A percentile compares a stretch with the other conserved stretches of the same genome.
Conservation (phyloP, 2,797 vertebrate genomes). For the Myotis planiceps region DNA sequence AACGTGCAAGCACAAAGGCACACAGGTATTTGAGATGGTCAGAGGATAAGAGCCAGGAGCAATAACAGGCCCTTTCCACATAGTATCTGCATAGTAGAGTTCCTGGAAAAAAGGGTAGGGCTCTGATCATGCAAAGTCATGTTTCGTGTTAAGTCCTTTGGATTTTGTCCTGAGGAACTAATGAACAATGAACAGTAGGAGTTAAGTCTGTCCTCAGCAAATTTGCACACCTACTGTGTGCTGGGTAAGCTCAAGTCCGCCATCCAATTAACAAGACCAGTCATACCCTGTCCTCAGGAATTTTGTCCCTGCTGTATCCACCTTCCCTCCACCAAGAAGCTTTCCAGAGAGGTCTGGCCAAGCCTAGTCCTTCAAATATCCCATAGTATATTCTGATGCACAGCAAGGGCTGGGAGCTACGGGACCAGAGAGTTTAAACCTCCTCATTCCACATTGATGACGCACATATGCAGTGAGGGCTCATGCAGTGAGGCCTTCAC, state of each 20-base stretch:
- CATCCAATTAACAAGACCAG: background rate
- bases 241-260: background rate
- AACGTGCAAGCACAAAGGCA: background rate
- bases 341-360: background rate
- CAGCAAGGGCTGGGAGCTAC: background rate
- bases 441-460: background rate
- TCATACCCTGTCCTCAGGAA: fast-evolving
- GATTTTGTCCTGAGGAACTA: background rate
- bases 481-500: too few relatives aligned
- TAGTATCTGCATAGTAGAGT: background rate
- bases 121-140: background rate
- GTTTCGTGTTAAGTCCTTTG: background rate
- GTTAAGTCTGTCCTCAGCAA: background rate
- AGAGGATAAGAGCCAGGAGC: background rate
- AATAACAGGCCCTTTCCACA: background rate
- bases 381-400: background rate
- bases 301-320: background rate
- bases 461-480: background rate
- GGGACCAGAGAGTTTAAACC: background rate
- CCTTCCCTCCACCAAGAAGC: background rate
- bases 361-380: background rate
- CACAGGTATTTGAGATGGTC: background rate
- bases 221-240: background rate
- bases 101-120: background rate
- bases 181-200: background rate